Base-by-base conservation (phyloP, 2,888 invertebrate genomes). In the Helleia helle region DNA sequence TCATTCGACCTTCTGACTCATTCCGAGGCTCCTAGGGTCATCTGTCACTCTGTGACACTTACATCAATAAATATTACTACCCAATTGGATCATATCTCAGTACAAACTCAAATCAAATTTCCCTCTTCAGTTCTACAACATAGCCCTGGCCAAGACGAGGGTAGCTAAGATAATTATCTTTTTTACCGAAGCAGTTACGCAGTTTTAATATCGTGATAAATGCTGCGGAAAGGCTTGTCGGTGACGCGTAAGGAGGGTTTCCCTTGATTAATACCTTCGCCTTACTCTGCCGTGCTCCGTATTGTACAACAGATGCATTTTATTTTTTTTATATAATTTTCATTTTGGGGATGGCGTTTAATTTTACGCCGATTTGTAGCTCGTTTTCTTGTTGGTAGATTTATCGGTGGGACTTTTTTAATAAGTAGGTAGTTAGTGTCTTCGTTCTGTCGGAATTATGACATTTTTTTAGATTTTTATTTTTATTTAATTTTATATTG, bases 81-180 rank as follows among this genome's bases (percentile, higher is more conserved):
- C n/a, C n/a, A n/a, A n/a, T n/a, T n/a, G n/a, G n/a, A n/a, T n/a
- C n/a, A n/a, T n/a, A n/a, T n/a, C n/a, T n/a, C n/a, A n/a, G n/a
- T n/a, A n/a, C n/a, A n/a, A n/a, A n/a, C n/a, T n/a, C n/a, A n/a
- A n/a, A n/a, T n/a, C n/a, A n/a, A n/a, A n/a, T n/a, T n/a, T n/a
- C n/a, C n/a, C n/a, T n/a, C n/a, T n/a, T n/a, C n/a, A n/a, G n/a
- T n/a, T n/a, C n/a, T n/a, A n/a, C n/a, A n/a, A n/a, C 50, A 28
- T 74, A 76, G 50, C 84, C 81, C 81, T 75, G 53, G 30, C 49
- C 51, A 81, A 83, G 80, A 81, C 67, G 70, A 75, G 81, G 81
- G 83, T 75, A 59, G 61, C 59, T 76, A 83, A 84, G 84, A 84
- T 83, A 83, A 84, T 84, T 84, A 83, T 84, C 84, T 84, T 84